Evolutionary conservation across 2,113 vertebrate species (phyloP).

Genomic region (Anas platyrhynchos): DNA sequence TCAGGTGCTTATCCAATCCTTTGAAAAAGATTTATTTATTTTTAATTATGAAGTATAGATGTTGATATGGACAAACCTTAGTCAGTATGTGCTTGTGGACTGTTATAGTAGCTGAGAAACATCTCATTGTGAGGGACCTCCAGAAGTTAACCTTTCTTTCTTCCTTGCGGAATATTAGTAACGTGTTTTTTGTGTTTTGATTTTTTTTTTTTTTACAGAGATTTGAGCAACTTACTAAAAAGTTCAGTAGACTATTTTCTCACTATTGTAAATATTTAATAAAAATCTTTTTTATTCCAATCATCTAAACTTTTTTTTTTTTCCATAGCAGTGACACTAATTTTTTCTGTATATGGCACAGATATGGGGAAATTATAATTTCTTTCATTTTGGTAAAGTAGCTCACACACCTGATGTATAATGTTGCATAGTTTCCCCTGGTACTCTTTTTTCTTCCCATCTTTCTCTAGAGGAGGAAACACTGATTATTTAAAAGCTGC

Average conservation of each 20-base stretch:
- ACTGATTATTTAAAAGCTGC: neutral
- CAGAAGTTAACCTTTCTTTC: neutral
- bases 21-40: neutral
- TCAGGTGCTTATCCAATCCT: neutral
- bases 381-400: neutral
- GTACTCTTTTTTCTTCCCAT: neutral
- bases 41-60: neutral
- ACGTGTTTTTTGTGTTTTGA: too few relatives aligned
- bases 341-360: neutral
- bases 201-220: neutral
- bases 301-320: too few relatives aligned
- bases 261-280: neutral
- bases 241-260: neutral
- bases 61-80: neutral
- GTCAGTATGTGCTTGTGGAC: neutral
- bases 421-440: fast-evolving
- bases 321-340: too few relatives aligned
- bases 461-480: neutral
- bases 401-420: fast-evolving
- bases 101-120: neutral
- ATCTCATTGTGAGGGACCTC: neutral
- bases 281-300: neutral
- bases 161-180: neutral
- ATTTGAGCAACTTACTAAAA: neutral
- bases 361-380: neutral